A percentile compares a stretch with the other conserved stretches of the same genome.
Evolutionary conservation across 2,113 vertebrate species (phyloP).

Genomic region (Percopsis transmontana): DNA sequence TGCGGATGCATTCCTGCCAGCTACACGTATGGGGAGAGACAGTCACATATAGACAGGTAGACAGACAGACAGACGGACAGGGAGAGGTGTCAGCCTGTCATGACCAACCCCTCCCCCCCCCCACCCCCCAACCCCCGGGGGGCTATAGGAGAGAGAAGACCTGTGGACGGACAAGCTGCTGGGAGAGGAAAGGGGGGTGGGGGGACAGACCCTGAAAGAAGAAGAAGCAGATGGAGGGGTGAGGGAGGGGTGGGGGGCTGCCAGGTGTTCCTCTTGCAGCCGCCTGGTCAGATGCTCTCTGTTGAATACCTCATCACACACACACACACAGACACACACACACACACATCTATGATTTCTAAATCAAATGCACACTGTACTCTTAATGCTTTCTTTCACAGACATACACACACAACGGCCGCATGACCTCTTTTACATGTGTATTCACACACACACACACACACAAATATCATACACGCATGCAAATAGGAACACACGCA

Average conservation of each 20-base stretch:
- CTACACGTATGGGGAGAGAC: slow-evolving; percentile 53
- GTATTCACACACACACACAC: slow-evolving; percentile 4
- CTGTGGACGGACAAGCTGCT: slow-evolving; percentile 67
- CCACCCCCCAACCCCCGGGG: slow-evolving; percentile 13
- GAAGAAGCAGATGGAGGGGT: not conserved
- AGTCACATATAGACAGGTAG: slow-evolving; percentile 20
- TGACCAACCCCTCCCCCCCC: slow-evolving; percentile 19
- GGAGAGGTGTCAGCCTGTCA: slow-evolving; percentile 39
- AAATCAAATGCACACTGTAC: slow-evolving; percentile 17
- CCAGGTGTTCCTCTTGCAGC: slow-evolving; percentile 71
- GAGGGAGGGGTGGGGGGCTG: slow-evolving; percentile 26
- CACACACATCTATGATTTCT: not conserved
- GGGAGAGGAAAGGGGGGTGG: slow-evolving; percentile 61
- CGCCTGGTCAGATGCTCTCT: slow-evolving; percentile 40
- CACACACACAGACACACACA: slow-evolving; percentile 9
- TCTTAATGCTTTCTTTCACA: slow-evolving; percentile 8
- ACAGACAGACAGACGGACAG: slow-evolving; percentile 40
- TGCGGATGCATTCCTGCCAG: slow-evolving; percentile 66
- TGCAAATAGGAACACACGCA: not conserved
- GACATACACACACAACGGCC: slow-evolving; percentile 1
- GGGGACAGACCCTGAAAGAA: not conserved
- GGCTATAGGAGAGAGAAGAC: slow-evolving; percentile 2
- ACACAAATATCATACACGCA: slow-evolving; percentile 30
- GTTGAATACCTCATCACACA: not conserved
- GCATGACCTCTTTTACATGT: slow-evolving; percentile 12